phyloP scores from a whole-genome alignment of 2,797 vertebrate genomes.

The Halcyon smyrnensis region DNA sequence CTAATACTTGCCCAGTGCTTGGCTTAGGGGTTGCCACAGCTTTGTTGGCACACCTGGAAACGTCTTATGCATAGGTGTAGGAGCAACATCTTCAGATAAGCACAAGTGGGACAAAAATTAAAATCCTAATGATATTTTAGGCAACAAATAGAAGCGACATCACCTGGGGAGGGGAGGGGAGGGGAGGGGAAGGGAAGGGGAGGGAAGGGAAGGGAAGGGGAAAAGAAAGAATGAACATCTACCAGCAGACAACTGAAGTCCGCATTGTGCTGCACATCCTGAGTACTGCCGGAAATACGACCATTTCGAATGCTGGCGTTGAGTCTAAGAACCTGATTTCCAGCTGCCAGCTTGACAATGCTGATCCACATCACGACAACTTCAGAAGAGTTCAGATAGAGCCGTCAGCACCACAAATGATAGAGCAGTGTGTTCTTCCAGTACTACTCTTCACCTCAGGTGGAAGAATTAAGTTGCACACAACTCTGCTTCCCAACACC shows the following conservation, averaged over 20 bases:
- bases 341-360: background rate
- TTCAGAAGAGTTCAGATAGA: background rate
- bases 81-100: background rate
- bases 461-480: background rate
- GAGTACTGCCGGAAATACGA: background rate
- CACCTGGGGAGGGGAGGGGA: background rate
- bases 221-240: background rate
- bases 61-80: background rate
- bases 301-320: background rate
- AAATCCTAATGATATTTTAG: background rate
- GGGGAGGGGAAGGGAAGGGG: no score
- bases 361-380: background rate
- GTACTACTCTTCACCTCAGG: background rate
- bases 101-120: background rate
- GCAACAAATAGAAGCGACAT: background rate
- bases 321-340: background rate
- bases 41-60: background rate
- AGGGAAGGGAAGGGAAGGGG: no score
- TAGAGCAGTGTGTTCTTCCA: background rate
- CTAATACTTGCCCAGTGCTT: background rate
- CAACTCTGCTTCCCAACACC: background rate
- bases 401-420: background rate
- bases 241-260: background rate
- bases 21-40: background rate
- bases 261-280: no score